Evolutionary conservation across 2,113 vertebrate species (phyloP).

Genomic region (Chaetops frenatus): DNA sequence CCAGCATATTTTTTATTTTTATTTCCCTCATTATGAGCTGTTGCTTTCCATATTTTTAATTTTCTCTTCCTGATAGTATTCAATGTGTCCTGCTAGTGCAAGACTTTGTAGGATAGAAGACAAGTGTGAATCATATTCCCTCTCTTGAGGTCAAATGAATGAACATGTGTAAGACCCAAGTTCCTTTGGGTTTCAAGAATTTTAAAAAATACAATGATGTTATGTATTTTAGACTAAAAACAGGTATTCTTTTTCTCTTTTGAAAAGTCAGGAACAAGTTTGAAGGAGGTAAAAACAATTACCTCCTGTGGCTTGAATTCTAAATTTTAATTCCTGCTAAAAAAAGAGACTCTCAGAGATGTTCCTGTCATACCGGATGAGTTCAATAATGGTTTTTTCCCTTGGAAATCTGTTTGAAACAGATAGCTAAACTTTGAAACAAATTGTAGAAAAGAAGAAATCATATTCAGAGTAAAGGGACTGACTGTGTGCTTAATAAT

Average conservation of each 20-base stretch:
- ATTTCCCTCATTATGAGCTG: background rate
- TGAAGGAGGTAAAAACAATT: background rate
- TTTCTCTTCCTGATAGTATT: background rate
- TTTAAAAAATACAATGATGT: background rate
- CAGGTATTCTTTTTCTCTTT: background rate
- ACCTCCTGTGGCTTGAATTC: background rate
- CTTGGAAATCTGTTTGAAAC: background rate
- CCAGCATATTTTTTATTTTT: background rate
- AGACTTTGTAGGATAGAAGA: background rate
- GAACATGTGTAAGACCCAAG: background rate
- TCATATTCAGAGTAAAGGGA: background rate
- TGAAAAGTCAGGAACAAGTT: background rate
- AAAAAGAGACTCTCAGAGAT: background rate
- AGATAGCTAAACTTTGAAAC: background rate
- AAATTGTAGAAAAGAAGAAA: background rate
- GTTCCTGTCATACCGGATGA: background rate
- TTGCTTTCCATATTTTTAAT: background rate
- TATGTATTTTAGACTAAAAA: background rate
- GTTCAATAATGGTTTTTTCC: background rate
- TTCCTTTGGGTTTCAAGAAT: background rate
- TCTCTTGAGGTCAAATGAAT: background rate
- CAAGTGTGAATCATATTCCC: background rate
- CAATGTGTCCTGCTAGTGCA: background rate
- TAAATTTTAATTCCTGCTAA: background rate
- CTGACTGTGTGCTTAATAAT: background rate